These are phyloP conservation scores for Agriopis marginaria DNA, from an alignment of 2,888 invertebrate species.

Conservation along the genomic window DNA sequence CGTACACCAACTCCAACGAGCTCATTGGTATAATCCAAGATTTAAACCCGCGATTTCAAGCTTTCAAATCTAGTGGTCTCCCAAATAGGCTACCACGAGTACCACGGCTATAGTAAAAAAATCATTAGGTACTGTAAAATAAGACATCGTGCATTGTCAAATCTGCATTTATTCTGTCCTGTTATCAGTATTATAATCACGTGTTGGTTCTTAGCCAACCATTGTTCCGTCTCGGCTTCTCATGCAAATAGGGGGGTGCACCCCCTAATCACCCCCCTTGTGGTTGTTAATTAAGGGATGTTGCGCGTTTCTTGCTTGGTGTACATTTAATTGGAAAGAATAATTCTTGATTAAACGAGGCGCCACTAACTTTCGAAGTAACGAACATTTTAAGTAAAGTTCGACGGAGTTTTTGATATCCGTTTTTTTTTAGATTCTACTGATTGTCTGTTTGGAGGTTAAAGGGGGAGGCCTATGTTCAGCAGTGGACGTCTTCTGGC, in stretches of 20 bases:
- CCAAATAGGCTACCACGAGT: too few species aligned
- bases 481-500: too few species aligned
- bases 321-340: conserved; percentile 8
- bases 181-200: conserved; percentile 19
- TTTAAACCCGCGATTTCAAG: too few species aligned
- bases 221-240: conserved; percentile 12
- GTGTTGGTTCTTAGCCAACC: conserved; percentile 6
- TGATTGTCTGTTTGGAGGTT: too few species aligned
- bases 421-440: too few species aligned
- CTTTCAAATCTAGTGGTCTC: too few species aligned
- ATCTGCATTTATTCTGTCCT: not conserved
- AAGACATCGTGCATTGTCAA: not conserved
- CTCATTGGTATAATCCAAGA: too few species aligned
- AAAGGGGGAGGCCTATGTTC: too few species aligned
- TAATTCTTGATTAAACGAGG: conserved; percentile 8
- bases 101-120: too few species aligned
- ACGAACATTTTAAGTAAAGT: not conserved
- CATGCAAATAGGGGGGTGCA: conserved; percentile 10
- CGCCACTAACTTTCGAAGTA: not conserved
- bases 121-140: too few species aligned
- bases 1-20: too few species aligned
- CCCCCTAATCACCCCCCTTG: conserved; percentile 13
- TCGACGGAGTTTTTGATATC: too few species aligned
- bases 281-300: conserved; percentile 13
- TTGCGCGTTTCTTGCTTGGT: conserved; percentile 5